These are phyloP conservation scores for Drosophila simulans DNA, from an alignment of 1,140 invertebrate species.

Conservation along the genomic window DNA sequence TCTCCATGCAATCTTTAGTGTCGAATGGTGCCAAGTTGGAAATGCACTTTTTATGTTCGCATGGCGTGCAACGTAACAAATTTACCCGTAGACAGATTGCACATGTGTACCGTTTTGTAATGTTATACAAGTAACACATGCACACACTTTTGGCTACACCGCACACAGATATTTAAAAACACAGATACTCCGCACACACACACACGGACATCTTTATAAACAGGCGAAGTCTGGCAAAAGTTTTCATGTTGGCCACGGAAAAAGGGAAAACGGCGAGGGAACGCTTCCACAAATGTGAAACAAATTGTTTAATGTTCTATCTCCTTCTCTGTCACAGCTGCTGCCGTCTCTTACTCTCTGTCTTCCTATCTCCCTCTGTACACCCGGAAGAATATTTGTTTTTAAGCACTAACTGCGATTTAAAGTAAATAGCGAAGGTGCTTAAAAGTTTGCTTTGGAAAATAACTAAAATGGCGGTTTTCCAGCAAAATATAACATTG, in stretches of 20 bases:
- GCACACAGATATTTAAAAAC: conserved; percentile 11
- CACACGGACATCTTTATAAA: conserved; percentile 21
- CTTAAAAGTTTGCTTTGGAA: neutral
- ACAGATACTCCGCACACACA: conserved; percentile 10
- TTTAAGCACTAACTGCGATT: neutral
- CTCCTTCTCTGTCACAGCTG: conserved; percentile 17
- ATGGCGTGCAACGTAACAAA: conserved; percentile 59
- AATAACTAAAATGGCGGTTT: neutral
- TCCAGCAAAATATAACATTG: neutral
- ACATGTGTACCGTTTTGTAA: conserved; percentile 66
- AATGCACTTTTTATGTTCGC: conserved; percentile 67
- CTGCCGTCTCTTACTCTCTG: neutral
- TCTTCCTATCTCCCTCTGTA: neutral
- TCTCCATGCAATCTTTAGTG: conserved; percentile 45
- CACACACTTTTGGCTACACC: conserved; percentile 3
- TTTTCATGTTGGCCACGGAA: conserved; percentile 32
- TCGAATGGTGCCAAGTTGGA: conserved; percentile 61
- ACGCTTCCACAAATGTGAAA: conserved; percentile 56
- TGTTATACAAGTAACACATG: conserved; percentile 40
- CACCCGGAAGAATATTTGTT: neutral
- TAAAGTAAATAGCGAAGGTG: too few relatives aligned
- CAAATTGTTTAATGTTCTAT: conserved; percentile 61
- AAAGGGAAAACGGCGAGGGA: conserved; percentile 26
- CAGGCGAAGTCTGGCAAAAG: conserved; percentile 40
- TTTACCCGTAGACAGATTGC: conserved; percentile 60